Base-by-base conservation (phyloP, 2,888 invertebrate genomes). In the Torymus aiolomorphi region DNA sequence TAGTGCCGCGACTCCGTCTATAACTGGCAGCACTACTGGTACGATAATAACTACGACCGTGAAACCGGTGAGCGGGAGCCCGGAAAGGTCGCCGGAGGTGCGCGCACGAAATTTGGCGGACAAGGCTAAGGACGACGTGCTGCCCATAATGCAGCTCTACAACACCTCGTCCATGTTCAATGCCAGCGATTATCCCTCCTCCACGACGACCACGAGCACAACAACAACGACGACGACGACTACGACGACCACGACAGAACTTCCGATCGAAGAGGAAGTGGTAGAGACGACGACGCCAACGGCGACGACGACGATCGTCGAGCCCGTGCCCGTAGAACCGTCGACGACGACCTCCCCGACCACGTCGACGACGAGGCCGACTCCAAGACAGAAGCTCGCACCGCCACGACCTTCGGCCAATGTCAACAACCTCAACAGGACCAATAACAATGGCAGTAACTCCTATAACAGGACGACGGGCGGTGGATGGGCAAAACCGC, bases 121-220 rank as follows among this genome's bases (percentile, higher is more conserved):
- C 83, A 86, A 87, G 83, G 87, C 88, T 82, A 88, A 89, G 81
- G 89, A 78, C 63, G 80, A 90, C 83, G 88, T 90, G 52, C 77
- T 90, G 69, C 90, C 89, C 20, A 90, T 90, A 81, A 90, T 90
- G 90, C 87, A 89, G 70, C 84, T 89, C 75, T 90, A 89, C 86
- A 89, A 90, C 82, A 89, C 89, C 0, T 89, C 89, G 49, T 85
- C 85, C 51, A 89, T 90, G 52, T 90, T 90, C 82, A 89, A 90
- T 80, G 87, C 66, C 16, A 82, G 76, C 76, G 75, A 82, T 69
- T 16, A 75, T 59, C 73, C 83, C 16, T 66, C 72, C 49, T 88
- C 88, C 83, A 90, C 90, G 49, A 88, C 89, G 11, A 66, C 81
- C 57, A 73, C 83, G 56, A 87, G 89, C 81, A 85, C 90, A 16